Evolutionary conservation across 2,797 vertebrate species (phyloP), one percentile per base, ranked within the genome.

Genomic region (Apogon hyalosoma): DNA sequence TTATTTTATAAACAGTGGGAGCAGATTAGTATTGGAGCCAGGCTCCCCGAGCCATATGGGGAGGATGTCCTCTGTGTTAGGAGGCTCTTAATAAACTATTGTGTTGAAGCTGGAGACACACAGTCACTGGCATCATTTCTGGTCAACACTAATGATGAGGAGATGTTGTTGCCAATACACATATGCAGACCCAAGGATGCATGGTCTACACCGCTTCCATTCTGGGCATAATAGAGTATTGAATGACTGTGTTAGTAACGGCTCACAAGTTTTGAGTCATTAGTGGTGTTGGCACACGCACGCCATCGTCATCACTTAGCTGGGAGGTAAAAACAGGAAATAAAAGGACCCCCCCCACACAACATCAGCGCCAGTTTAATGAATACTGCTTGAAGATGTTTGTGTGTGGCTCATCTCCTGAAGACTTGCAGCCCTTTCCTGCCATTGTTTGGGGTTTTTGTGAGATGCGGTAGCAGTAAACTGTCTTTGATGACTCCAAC

Each of bases 1-100:
- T 92, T 92, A 83, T 94, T 92, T 92, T 91, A 91, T 89, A 93
- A 92, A 93, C 90, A 91, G 84, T 87, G 83, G 77, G 86, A 78
- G 80, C 77, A 91, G 91, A 92, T 92, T 92, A 92, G 87, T 77
- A 65, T 63, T 88, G 88, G 90, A 89, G 88, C 80, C 84, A 74
- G 77, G 58, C 83, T 83, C 84, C 81, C 71, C 75, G 65, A 51
- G 58, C 90, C 90, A 90, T 88, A 88, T 90, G 88, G 87, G 61
- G 87, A 91, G 90, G 91, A 92, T 88, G 91, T 92, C 90, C 90
- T 92, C 89, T 85, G 73, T 53, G 78, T 69, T 73, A 12, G 76
- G 57, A 80, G 84, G 55, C 85, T 85, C 84, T 87, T 77, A 86
- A 80, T 80, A 77, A 83, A 74, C 84, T 86, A 88, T 91, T 90